Percentiles rank a stretch among this genome's conserved stretches.
Evolutionary conservation across 2,113 vertebrate species (phyloP).

Genomic region (Forbesichthys papilliferus): DNA sequence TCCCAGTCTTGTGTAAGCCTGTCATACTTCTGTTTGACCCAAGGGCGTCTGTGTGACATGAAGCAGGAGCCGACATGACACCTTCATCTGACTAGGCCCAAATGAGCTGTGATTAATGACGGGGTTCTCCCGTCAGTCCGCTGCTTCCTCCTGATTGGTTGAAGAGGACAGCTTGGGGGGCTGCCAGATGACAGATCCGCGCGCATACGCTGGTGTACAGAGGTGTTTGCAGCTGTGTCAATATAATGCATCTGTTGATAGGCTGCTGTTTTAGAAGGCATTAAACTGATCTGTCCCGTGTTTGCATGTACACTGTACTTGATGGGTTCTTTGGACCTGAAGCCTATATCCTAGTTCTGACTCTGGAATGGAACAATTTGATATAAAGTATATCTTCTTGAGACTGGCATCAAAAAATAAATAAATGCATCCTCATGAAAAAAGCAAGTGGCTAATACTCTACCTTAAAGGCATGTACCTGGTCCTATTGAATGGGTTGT

Average conservation of each 20-base stretch:
- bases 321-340: slow-evolving; percentile 9
- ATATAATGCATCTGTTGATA: slow-evolving; percentile 50
- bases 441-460: background rate
- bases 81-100: slow-evolving; percentile 58
- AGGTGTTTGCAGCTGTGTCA: slow-evolving; percentile 6
- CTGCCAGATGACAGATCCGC: slow-evolving; percentile 35
- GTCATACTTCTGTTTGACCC: background rate
- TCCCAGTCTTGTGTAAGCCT: background rate
- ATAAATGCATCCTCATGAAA: background rate
- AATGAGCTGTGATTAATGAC: slow-evolving; percentile 63
- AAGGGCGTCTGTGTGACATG: slow-evolving; percentile 50
- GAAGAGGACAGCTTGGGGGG: slow-evolving; percentile 32
- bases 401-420: background rate
- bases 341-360: background rate
- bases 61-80: slow-evolving; percentile 58
- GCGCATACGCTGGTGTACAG: background rate
- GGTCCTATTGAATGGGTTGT: too few relatives aligned
- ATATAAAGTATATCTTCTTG: slow-evolving; percentile 16
- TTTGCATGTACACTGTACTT: slow-evolving; percentile 9
- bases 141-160: slow-evolving; percentile 51
- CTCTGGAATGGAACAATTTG: slow-evolving; percentile 5
- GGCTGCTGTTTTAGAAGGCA: slow-evolving; percentile 30
- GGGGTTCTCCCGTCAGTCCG: slow-evolving; percentile 39
- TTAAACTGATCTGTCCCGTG: slow-evolving; percentile 35
- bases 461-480: background rate